phyloP scores from a whole-genome alignment of 2,113 vertebrate species.

The Strix aluco region DNA sequence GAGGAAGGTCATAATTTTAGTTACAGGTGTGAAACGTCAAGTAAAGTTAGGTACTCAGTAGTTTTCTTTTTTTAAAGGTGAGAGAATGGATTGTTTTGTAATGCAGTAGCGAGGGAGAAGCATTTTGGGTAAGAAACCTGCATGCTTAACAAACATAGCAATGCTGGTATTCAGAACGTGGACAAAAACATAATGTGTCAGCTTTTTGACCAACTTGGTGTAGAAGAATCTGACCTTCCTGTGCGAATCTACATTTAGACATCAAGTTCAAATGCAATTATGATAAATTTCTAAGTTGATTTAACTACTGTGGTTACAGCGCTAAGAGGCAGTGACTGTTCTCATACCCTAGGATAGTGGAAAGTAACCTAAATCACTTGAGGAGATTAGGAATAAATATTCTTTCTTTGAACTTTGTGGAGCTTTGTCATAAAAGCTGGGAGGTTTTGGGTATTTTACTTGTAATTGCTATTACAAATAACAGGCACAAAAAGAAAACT shows the following conservation, averaged over 20 bases:
- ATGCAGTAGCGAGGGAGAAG: not conserved
- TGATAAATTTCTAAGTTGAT: not conserved
- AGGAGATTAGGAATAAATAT: not conserved
- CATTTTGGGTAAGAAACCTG: not conserved
- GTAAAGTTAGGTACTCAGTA: not conserved
- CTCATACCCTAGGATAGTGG: not conserved
- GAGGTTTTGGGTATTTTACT: not conserved
- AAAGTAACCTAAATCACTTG: not conserved
- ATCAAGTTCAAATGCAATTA: not conserved
- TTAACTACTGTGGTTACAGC: not conserved
- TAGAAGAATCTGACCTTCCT: not conserved
- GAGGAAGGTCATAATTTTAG: not conserved
- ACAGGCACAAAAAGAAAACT: not conserved
- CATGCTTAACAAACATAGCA: not conserved
- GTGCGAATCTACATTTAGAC: not conserved
- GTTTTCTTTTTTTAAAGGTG: not conserved
- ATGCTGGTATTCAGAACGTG: not conserved
- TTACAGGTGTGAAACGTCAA: not conserved
- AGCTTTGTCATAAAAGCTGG: not conserved
- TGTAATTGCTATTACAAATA: not conserved
- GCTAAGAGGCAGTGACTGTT: not conserved
- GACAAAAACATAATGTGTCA: not conserved
- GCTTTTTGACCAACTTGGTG: not conserved
- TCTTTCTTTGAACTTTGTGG: not conserved
- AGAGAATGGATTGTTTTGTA: not conserved